Evolutionary conservation across 2,888 invertebrate genomes (phyloP), one percentile per base, ranked within the genome.

Genomic region (Oxytorus armatus): DNA sequence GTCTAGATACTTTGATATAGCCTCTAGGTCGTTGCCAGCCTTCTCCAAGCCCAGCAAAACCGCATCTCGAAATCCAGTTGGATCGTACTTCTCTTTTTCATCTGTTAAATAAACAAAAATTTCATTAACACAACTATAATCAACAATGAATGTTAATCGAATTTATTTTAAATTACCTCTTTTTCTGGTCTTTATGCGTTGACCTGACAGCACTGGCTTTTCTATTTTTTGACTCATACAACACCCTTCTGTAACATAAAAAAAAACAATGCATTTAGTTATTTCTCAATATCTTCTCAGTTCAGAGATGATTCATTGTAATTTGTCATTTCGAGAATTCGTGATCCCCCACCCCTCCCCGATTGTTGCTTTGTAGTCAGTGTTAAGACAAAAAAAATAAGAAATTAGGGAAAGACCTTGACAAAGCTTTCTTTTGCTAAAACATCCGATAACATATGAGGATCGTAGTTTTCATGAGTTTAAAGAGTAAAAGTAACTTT

Each of bases 171-270:
- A 10, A 25, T 55, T 93, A 98, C 98, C 98, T 98, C 98, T 98
- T 97, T 98, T 98, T 96, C 98, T 97, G 97, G 98, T 98, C 97
- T 98, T 98, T 96, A 98, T 98, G 95, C 98, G 98, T 96, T 98
- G 98, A 97, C 98, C 98, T 96, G 98, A 98, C 96, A 98, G 95
- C 96, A 98, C 97, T 96, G 98, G 98, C 97, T 98, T 98, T 98
- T 98, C 98, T 96, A 96, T 97, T 97, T 98, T 98, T 95, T 98
- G 98, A 98, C 98, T 98, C 98, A 98, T 98, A 98, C 98, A 98
- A 98, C 95, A 95, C 95, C 95, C 95, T 95, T 95, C 96, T 96
- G 94, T 86, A 95, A 95, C 88, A 88, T 92, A 82, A 1, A 79
- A 88, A 84, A 77, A 7, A 72, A 65, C 4, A 36, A 36, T 36